A percentile compares a stretch with the other conserved stretches of the same genome.
These are phyloP conservation scores for Manis crassicaudata DNA, from an alignment of 2,797 vertebrate genomes.

Conservation along the genomic window DNA sequence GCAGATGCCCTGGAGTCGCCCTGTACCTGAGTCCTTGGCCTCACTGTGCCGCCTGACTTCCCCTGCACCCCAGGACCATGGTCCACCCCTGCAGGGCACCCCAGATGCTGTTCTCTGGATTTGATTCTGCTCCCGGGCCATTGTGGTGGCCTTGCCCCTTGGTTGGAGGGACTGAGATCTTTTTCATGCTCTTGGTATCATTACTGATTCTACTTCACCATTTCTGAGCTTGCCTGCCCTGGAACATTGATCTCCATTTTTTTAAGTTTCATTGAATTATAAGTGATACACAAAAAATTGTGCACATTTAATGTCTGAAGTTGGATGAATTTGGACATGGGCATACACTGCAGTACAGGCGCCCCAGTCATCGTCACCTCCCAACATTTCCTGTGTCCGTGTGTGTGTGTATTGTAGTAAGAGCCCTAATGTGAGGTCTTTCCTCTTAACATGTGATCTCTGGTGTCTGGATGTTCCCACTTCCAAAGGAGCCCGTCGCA, in stretches of 20 bases:
- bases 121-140: neutral
- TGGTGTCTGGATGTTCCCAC: neutral
- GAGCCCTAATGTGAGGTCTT: neutral
- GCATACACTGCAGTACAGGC: too few relatives aligned
- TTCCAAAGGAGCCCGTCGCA: neutral
- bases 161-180: accelerated
- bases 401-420: neutral
- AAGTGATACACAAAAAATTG: too few relatives aligned
- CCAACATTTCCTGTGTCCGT: neutral
- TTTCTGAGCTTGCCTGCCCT: neutral
- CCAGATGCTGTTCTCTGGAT: neutral
- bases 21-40: neutral
- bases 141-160: neutral
- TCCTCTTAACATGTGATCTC: neutral
- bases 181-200: neutral
- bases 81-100: neutral
- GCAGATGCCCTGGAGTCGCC: neutral
- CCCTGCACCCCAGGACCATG: accelerated
- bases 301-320: neutral
- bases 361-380: neutral
- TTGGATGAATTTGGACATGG: neutral
- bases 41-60: neutral
- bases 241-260: neutral
- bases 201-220: neutral
- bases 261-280: neutral